Evolutionary conservation across 2,113 vertebrate species (phyloP), one percentile per base, ranked within the genome.

Genomic region (Neolamprologus ventralis): DNA sequence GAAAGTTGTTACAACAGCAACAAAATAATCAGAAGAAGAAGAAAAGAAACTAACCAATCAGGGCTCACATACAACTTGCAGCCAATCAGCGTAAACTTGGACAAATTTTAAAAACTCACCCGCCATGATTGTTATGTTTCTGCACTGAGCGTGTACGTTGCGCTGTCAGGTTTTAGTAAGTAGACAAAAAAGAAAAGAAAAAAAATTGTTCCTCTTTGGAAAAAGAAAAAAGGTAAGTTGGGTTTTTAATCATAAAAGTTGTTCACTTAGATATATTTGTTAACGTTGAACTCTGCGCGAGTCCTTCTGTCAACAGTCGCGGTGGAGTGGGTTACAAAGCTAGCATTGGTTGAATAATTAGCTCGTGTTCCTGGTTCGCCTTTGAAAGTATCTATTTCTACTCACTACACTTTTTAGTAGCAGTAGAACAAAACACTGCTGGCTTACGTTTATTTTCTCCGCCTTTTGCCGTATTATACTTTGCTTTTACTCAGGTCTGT

Each of bases 71-170:
- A 3, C 4, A 26, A 40, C 13, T 35, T 16, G 0, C 71, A 91
- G 53, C 94, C 87, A 95, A 96, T 96, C 89, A 90, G 71, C 58
- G 49, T 23, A 42, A 10, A 2, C 3, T 3, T 33, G 4, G 9
- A n/a, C 4, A 3, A 58, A 73, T 90, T 96, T 96, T 85, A 92
- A 96, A 96, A 87, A n/a, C 21, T 53, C 71, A 54, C 73, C 90
- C 94, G 95, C 95, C 93, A 92, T 94, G 81, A 60, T 90, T 82
- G 85, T 88, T 87, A 4, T 81, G 68, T 65, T 55, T 63, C 45
- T 47, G 16, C 7, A 3, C 17, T 14, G 2, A 60, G 35, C 9
- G 1, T 17, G 40, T 81, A 5, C 12, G 80, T 80, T 60, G 13
- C 19, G 31, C 2, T 3, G 13, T 16, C 2, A 17, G n/a, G 17